Evolutionary conservation across 1,140 invertebrate species (phyloP), one percentile per base, ranked within the genome.

Genomic region (Venturia canescens): DNA sequence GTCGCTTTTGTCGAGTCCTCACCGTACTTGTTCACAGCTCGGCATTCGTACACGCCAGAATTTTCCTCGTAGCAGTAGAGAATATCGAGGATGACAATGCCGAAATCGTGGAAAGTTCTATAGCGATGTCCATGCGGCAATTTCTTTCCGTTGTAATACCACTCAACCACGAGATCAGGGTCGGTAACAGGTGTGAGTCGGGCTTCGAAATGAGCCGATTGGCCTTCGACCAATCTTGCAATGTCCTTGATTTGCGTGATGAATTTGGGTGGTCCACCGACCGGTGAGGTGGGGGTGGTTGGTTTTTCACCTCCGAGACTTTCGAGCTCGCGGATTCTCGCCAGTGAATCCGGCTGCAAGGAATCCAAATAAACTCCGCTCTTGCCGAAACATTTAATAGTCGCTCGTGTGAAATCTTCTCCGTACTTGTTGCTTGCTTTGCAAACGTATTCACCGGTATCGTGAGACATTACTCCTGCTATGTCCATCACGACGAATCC

Each of bases 31-130:
- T 99, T 99, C 16, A 95, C 95, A 23, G 98, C 98, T 83, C 97
- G 94, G 88, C 97, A 98, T 92, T 98, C 97, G 87, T 98, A 98
- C 23, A 96, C 94, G 38, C 98, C 98, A 69, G 97, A 98, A 90
- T 99, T 99, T 92, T 99, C 98, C 91, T 97, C 97, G 88, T 99
- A 99, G 85, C 97, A 98, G 89, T 99, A 99, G 1, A 99, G 92
- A 81, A 99, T 98, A 87, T 99, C 98, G 80, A 99, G 93, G 85
- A 98, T 98, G 38, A 99, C 98, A 88, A 98, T 98, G 80, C 96
- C 98, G 92, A 99, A 99, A 89, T 99, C 98, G 89, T 99, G 97
- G 95, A 98, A 98, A 67, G 97, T 98, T 84, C 97, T 95, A 89
- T 98, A 99, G 80, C 98, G 95, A 92, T 99, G 98, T 29, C 98